Base-by-base conservation (phyloP, 2,888 invertebrate genomes). In the Apotomis betuletana region DNA sequence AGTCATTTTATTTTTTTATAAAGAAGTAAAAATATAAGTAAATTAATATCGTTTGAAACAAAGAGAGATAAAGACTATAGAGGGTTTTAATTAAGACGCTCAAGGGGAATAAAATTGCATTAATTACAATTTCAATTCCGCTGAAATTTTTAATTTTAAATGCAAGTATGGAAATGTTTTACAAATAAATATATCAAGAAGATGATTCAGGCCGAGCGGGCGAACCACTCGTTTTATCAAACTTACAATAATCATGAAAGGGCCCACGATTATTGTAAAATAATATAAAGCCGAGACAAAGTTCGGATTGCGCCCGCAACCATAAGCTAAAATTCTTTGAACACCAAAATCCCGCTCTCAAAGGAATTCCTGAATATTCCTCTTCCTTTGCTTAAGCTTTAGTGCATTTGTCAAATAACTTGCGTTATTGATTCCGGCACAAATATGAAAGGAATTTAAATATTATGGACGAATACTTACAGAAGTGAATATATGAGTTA, bases 291-390 rank as follows among this genome's bases (percentile, higher is more conserved):
- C 71, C 61, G 57, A 71, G 67, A 67, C 54, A 71, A 67, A 71
- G 67, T 71, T 71, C 52, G 71, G 61, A 71, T 67, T 67, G 61
- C 71, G 71, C 67, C 67, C 67, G 71, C 71, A 71, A 71, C 71
- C 71, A 65, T 71, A 71, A 71, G 67, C 71, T 57, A 62, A 71
- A 67, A 71, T 71, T 71, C 71, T 71, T 71, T 71, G 71, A 67
- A 71, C 71, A 62, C 61, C 71, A 41, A 67, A 71, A 71, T 67
- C 67, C 61, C 71, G 61, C 57, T 58, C 61, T 67, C 71, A 71
- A 71, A 71, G 71, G 71, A 71, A 71, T 71, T 71, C 67, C 62
- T 51, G 71, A 71, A 67, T 71, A 67, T 71, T 70, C 70, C 49
- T 61, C 67, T 67, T 67, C 71, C 71, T 71, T 62, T 27, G 55